Percentiles rank a stretch among this genome's conserved stretches.
Evolutionary conservation across 2,888 invertebrate species (phyloP).

Genomic region (Adineta ricciae): DNA sequence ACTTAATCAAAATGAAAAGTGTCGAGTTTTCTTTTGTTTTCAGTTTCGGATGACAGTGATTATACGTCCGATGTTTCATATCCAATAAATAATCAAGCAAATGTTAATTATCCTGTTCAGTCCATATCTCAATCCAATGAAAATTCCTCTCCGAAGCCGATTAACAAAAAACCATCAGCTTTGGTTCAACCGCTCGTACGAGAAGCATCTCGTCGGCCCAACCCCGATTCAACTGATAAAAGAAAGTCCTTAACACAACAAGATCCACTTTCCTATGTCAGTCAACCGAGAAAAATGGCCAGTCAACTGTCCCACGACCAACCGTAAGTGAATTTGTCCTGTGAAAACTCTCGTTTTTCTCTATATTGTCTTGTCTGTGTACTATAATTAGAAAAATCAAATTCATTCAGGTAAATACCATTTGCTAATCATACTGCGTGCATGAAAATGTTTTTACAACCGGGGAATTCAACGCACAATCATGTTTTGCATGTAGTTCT

Average conservation of each 20-base stretch:
- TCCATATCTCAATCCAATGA: neutral
- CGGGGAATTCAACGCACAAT: neutral
- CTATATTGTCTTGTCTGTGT: neutral
- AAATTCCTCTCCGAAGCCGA: neutral
- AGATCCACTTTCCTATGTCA: constrained; percentile 7
- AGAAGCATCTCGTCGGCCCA: neutral
- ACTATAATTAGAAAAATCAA: neutral
- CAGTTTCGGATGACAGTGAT: neutral
- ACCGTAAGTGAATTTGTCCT: neutral
- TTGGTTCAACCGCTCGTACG: neutral
- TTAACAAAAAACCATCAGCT: neutral
- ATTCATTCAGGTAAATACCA: neutral
- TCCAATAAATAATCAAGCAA: neutral
- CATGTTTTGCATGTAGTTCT: neutral
- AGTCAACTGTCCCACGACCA: neutral
- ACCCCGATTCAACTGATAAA: neutral
- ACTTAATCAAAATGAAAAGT: no score
- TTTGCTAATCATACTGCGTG: neutral
- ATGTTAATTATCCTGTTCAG: neutral
- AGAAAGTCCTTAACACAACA: neutral
- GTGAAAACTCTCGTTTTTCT: neutral
- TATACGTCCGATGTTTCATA: constrained; percentile 13
- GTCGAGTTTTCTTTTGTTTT: neutral
- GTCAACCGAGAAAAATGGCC: neutral
- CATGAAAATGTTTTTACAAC: neutral